Evolutionary conservation across 2,113 vertebrate species (phyloP).

Genomic region (Melanostigma gelatinosum): DNA sequence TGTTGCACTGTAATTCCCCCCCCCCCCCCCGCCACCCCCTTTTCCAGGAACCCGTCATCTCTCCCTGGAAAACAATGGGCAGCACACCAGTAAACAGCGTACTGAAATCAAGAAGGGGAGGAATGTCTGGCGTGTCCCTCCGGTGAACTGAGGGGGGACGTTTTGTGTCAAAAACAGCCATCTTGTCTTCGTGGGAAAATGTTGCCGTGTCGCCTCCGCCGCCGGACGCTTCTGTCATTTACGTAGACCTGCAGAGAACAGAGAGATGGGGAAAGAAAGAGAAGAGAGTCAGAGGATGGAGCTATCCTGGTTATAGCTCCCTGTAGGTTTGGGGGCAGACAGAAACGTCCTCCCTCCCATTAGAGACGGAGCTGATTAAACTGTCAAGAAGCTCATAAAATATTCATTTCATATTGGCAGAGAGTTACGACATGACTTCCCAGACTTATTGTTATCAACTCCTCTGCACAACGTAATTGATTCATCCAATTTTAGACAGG

Average conservation of each 20-base stretch:
- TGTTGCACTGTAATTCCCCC: constrained; percentile 50
- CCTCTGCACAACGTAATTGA: constrained; percentile 56
- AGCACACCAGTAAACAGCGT: constrained; percentile 66
- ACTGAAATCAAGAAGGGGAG: constrained; percentile 60
- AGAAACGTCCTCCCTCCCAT: constrained; percentile 51
- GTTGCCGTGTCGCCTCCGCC: constrained; percentile 57
- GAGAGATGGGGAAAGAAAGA: constrained; percentile 37
- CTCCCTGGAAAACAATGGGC: constrained; percentile 60
- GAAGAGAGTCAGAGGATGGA: constrained; percentile 33
- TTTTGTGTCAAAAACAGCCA: constrained; percentile 61
- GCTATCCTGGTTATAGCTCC: constrained; percentile 44
- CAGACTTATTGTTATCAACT: constrained; percentile 64
- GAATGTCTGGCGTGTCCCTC: constrained; percentile 46
- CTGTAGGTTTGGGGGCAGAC: constrained; percentile 25
- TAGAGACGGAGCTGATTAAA: constrained; percentile 76
- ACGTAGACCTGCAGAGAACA: constrained; percentile 81
- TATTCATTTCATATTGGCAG: constrained; percentile 66
- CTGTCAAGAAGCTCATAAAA: constrained; percentile 74
- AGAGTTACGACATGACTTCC: constrained; percentile 66
- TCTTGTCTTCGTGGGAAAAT: constrained; percentile 60
- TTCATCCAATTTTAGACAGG: constrained; percentile 55
- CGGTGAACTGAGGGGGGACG: constrained; percentile 17
- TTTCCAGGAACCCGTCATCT: constrained; percentile 34
- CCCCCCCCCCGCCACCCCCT: neutral
- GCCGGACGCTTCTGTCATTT: constrained; percentile 70